Percentiles rank a stretch among this genome's conserved stretches.
phyloP scores from a whole-genome alignment of 2,113 vertebrate species.

The Piprites chloris region DNA sequence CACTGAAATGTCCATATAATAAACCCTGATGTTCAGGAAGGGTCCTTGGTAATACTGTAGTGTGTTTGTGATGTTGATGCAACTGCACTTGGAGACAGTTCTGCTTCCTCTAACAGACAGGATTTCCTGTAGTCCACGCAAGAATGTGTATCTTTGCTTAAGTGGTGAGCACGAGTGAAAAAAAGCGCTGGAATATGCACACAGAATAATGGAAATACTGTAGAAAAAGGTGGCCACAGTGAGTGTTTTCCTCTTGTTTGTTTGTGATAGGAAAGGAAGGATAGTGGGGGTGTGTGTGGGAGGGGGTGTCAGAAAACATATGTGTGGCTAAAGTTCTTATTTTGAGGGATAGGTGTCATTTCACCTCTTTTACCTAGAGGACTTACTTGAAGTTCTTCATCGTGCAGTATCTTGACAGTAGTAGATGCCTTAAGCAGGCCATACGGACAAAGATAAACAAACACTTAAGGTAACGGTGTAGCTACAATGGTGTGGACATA shows the following conservation, averaged over 20 bases:
- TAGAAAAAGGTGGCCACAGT: neutral
- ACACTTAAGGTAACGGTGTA: neutral
- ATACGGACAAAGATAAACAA: neutral
- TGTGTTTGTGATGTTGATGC: neutral
- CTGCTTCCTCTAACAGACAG: neutral
- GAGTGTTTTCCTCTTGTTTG: neutral
- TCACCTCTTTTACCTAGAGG: neutral
- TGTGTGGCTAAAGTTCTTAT: neutral
- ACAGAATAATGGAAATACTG: neutral
- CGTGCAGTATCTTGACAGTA: rapidly evolving
- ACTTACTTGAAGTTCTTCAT: neutral
- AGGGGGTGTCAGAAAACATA: neutral
- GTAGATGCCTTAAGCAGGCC: neutral
- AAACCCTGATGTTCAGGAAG: neutral
- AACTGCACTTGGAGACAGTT: neutral
- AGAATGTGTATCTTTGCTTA: neutral
- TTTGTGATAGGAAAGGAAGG: neutral
- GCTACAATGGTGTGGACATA: neutral
- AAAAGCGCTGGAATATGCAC: neutral
- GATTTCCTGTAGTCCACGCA: neutral
- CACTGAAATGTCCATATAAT: neutral
- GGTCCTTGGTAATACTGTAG: neutral
- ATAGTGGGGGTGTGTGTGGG: too few relatives aligned
- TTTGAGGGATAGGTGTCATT: neutral
- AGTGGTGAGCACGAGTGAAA: neutral